phyloP scores from a whole-genome alignment of 1,140 invertebrate species.

The Drosophila suzukii region DNA sequence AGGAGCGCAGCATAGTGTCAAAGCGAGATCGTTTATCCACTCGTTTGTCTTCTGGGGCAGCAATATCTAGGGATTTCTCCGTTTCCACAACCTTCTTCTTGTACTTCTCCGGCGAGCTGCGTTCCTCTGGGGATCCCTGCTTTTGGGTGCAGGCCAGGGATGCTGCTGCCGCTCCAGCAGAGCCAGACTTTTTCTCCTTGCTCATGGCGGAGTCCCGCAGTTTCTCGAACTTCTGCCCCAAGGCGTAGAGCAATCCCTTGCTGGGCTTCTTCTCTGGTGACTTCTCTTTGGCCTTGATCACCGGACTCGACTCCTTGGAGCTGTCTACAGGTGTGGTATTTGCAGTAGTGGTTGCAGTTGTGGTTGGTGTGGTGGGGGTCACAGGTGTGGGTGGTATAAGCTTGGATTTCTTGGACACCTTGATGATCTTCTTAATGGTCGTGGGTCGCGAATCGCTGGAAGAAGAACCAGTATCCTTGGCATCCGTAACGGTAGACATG shows the following conservation, averaged over 20 bases:
- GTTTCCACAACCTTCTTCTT: constrained; percentile 59
- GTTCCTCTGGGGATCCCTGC: constrained; percentile 54
- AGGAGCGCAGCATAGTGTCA: constrained; percentile 85
- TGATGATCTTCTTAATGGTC: constrained; percentile 64
- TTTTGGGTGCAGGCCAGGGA: constrained; percentile 56
- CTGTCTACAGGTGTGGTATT: constrained; percentile 68
- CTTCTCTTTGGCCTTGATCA: constrained; percentile 67
- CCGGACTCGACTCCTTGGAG: constrained; percentile 73
- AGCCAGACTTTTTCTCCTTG: constrained; percentile 67
- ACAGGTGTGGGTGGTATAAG: constrained; percentile 64
- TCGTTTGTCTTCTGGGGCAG: constrained; percentile 46
- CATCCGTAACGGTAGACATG: constrained; percentile 26
- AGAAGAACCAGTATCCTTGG: constrained; percentile 49
- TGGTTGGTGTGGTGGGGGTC: constrained; percentile 33
- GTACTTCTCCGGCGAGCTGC: constrained; percentile 46
- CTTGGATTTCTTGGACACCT: constrained; percentile 77
- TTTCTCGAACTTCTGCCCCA: constrained; percentile 89
- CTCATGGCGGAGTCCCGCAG: constrained; percentile 85
- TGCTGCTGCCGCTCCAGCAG: constrained; percentile 6
- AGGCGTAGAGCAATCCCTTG: constrained; percentile 85
- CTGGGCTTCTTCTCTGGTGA: constrained; percentile 78
- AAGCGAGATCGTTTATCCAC: constrained; percentile 84
- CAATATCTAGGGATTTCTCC: constrained; percentile 6
- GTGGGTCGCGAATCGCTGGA: constrained; percentile 57
- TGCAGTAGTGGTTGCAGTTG: constrained; percentile 51